Percentiles rank a stretch among this genome's conserved stretches.
phyloP scores from a whole-genome alignment of 2,888 invertebrate genomes.

The Acleris cristana region DNA sequence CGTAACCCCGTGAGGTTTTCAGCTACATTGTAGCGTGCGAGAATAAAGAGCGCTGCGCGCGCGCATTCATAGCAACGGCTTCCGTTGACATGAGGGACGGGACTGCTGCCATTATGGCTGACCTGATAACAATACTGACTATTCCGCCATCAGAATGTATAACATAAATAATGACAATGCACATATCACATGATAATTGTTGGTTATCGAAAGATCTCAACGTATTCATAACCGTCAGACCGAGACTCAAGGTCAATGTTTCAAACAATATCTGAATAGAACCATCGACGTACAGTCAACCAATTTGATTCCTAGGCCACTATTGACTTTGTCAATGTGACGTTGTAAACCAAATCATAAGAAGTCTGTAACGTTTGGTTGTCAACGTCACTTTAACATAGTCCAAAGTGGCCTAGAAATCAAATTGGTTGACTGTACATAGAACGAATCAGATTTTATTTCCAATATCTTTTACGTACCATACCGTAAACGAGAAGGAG shows the following conservation, averaged over 20 bases:
- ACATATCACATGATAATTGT: slow-evolving; percentile 18
- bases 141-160: neutral
- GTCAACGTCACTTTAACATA: too few relatives aligned
- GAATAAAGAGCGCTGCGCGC: neutral
- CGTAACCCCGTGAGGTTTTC: slow-evolving; percentile 11
- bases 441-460: neutral
- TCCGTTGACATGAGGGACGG: neutral
- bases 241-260: slow-evolving; percentile 19
- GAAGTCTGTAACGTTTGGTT: too few relatives aligned
- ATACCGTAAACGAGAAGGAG: too few relatives aligned
- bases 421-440: too few relatives aligned
- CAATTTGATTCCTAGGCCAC: too few relatives aligned
- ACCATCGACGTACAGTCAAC: too few relatives aligned
- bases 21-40: slow-evolving; percentile 17
- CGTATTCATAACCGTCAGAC: slow-evolving; percentile 17
- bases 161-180: slow-evolving; percentile 16
- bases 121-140: neutral
- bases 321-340: too few relatives aligned
- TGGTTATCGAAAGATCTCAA: slow-evolving; percentile 25
- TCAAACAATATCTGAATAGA: slow-evolving; percentile 16
- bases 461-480: neutral
- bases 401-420: too few relatives aligned
- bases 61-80: neutral
- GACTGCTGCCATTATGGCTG: too few relatives aligned
- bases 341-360: too few relatives aligned